Percentiles rank a stretch among this genome's conserved stretches.
phyloP scores from a whole-genome alignment of 2,113 vertebrate species.

The Erythrocebus patas region DNA sequence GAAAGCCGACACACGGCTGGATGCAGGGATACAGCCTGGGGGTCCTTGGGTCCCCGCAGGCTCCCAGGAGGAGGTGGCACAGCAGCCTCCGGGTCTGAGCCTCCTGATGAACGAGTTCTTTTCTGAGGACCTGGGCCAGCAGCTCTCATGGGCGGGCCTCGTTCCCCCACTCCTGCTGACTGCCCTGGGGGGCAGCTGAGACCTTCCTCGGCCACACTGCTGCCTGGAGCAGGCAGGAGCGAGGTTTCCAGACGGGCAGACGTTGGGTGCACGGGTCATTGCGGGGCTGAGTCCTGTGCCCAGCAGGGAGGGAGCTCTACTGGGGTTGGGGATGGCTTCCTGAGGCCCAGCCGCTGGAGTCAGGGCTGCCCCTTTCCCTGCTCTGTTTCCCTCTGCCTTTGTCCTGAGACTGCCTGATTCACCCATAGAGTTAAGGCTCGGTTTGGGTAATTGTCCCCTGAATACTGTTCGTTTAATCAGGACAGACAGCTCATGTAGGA shows the following conservation, averaged over 20 bases:
- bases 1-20: rapidly evolving
- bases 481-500: background rate
- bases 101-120: background rate
- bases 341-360: background rate
- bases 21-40: background rate
- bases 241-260: background rate
- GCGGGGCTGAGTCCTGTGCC: rapidly evolving
- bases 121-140: background rate
- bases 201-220: background rate
- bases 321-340: background rate
- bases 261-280: background rate
- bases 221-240: background rate
- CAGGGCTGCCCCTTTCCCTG: background rate
- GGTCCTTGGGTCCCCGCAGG: background rate
- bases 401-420: background rate
- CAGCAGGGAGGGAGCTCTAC: background rate
- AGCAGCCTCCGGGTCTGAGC: background rate
- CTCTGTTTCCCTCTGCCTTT: background rate
- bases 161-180: background rate
- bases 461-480: background rate
- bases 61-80: background rate
- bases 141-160: background rate
- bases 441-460: background rate
- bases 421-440: background rate
- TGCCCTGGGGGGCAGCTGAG: background rate